Base-by-base conservation (phyloP, 37 sponge, comb jelly and placozoan species). In the Lycopodina hypogea region DNA sequence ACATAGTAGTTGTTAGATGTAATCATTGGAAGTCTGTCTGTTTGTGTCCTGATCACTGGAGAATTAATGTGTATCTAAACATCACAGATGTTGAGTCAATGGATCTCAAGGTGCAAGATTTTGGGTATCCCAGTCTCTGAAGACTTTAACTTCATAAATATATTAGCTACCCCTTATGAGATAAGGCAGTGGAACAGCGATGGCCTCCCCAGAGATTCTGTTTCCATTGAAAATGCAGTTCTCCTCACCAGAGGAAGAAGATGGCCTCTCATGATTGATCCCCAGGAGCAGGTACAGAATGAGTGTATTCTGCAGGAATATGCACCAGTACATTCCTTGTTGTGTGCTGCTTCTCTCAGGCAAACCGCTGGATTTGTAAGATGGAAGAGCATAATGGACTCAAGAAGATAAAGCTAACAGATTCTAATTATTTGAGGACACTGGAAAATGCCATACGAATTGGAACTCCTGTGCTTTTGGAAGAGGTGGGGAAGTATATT, bases 241-340 rank as follows among this genome's bases (percentile, higher is more conserved):
- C 77, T 99, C 65, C 93, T 94, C 39, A 96, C 94, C 37, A 85
- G 93, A 60, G 93, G 93, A 48, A 85, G 94, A 37, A 76, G 99
- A 56, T 99, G 99, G 99, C 97, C 99, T 24, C 85, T 99, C 23
- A 96, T 99, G 97, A 99, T 99, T 56, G 99, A 99, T 52, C 99
- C 99, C n/a, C 99, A 99, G 83, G 99, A 96, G 63, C 97, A 95
- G 72, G 91, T 91, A 45, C 48, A 45, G 48, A 4, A 45, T 1
- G n/a, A 63, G 7, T 60, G 28, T 29, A 6, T 60, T 23, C 29
- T 60, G 29, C 12, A 7, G 29, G 14, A 60, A 12, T 23, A 7
- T 3, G 29, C 6, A 28, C 7, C 7, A 12, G 12, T 17, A 7
- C 61, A 45, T 45, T 45, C 8, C 29, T 6, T 33, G 38, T 38